These are phyloP conservation scores for Selenia dentaria DNA, from an alignment of 2,888 invertebrate genomes.

Conservation along the genomic window DNA sequence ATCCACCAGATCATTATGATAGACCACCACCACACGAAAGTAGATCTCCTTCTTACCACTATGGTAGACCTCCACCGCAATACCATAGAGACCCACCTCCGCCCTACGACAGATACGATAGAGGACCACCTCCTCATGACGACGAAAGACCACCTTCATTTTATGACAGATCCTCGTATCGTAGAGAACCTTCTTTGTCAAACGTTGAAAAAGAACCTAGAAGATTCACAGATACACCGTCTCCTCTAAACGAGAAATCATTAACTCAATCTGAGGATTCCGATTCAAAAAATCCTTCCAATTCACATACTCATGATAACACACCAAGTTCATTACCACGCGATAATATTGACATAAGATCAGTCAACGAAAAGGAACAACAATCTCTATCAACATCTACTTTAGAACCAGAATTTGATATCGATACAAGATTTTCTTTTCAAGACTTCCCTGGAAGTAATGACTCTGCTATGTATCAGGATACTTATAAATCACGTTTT, in stretches of 20 bases:
- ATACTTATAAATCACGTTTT: constrained; percentile 1
- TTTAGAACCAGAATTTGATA: constrained; percentile 3
- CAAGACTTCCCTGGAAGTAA: not conserved
- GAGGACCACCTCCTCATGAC: no score
- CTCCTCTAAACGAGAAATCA: constrained; percentile 9
- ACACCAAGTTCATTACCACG: not conserved
- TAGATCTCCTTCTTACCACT: constrained; percentile 11
- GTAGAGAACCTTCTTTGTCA: not conserved
- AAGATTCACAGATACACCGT: constrained; percentile 5
- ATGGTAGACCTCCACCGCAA: constrained; percentile 11
- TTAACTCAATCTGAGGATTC: not conserved
- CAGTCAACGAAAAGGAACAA: constrained; percentile 10
- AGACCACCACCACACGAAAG: constrained; percentile 24
- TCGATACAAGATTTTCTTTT: constrained; percentile 31
- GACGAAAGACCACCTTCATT: no score
- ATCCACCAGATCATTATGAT: constrained; percentile 8
- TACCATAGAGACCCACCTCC: not conserved
- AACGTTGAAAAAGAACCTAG: not conserved
- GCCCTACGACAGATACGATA: no score
- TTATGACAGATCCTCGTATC: no score
- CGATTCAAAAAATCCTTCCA: not conserved
- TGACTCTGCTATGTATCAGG: constrained; percentile 4
- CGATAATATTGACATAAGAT: constrained; percentile 15
- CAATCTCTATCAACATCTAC: not conserved
- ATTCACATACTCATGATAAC: constrained; percentile 2